Evolutionary conservation across 1,140 invertebrate genomes (phyloP).

Genomic region (Drosophila punjabiensis): DNA sequence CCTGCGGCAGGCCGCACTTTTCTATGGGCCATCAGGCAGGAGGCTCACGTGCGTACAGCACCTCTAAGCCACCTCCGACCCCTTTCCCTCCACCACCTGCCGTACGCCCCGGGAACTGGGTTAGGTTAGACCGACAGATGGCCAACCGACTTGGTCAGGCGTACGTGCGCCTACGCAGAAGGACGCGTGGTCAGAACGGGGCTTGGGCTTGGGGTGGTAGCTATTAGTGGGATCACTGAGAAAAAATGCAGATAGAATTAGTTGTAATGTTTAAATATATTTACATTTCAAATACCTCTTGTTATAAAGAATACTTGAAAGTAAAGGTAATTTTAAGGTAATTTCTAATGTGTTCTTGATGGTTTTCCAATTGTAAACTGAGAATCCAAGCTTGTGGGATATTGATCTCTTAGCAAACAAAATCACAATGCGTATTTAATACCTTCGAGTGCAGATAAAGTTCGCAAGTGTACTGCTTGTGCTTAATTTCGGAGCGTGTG

Average conservation of each 20-base stretch:
- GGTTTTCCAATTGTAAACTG: neutral
- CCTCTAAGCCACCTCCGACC: slow-evolving; percentile 12
- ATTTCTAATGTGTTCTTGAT: neutral
- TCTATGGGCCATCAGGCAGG: slow-evolving; percentile 53
- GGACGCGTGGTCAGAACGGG: neutral
- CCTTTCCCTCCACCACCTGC: slow-evolving; percentile 14
- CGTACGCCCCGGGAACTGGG: slow-evolving; percentile 51
- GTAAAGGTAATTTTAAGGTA: too few species aligned
- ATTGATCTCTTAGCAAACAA: neutral
- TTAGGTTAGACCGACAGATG: slow-evolving; percentile 60
- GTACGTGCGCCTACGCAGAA: slow-evolving; percentile 51
- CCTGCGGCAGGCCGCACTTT: slow-evolving; percentile 42
- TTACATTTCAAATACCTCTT: too few species aligned
- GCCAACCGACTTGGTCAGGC: slow-evolving; percentile 39
- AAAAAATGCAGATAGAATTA: neutral
- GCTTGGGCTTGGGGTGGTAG: neutral
- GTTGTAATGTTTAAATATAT: neutral
- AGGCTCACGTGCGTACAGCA: slow-evolving; percentile 61
- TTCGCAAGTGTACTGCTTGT: slow-evolving; percentile 10
- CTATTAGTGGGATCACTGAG: slow-evolving; percentile 14
- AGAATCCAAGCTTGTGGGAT: neutral
- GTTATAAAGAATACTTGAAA: too few species aligned
- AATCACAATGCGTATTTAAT: neutral
- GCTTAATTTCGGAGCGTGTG: slow-evolving; percentile 48
- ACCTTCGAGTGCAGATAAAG: neutral